Percentiles rank a stretch among this genome's conserved stretches.
Conservation (phyloP, 2,888 invertebrate species). For the Synergus itoensis region DNA sequence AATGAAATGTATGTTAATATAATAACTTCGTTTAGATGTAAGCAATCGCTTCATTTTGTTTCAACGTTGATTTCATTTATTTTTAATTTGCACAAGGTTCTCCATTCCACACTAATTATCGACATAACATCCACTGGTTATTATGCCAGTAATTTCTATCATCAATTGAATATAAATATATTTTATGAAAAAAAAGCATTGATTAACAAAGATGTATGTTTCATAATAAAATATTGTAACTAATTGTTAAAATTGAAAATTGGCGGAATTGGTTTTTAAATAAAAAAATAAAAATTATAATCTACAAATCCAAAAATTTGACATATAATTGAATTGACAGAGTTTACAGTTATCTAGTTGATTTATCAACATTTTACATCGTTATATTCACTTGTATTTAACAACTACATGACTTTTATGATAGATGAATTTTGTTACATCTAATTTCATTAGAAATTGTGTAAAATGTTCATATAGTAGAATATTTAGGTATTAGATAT, state of each 20-base stretch:
- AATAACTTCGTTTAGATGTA: neutral
- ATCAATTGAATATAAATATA: neutral
- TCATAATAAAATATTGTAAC: neutral
- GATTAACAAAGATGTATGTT: neutral
- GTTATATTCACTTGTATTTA: neutral
- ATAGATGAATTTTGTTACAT: neutral
- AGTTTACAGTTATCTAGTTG: neutral
- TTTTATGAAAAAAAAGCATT: neutral
- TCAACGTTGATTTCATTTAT: neutral
- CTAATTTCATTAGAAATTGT: neutral
- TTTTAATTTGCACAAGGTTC: neutral
- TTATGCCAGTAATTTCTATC: neutral
- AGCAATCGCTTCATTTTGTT: neutral
- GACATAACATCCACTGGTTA: neutral
- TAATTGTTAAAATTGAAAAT: neutral
- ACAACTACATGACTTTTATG: conserved; percentile 4
- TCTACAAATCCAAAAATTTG: neutral
- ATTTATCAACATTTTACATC: conserved; percentile 1
- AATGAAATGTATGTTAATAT: neutral
- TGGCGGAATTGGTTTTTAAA: neutral
- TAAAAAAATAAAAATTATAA: neutral
- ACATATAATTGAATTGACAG: neutral
- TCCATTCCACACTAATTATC: neutral
- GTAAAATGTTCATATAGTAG: neutral
- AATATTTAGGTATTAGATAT: neutral